Base-by-base conservation (phyloP, 2,797 vertebrate species). In the Pipistrellus kuhlii region DNA sequence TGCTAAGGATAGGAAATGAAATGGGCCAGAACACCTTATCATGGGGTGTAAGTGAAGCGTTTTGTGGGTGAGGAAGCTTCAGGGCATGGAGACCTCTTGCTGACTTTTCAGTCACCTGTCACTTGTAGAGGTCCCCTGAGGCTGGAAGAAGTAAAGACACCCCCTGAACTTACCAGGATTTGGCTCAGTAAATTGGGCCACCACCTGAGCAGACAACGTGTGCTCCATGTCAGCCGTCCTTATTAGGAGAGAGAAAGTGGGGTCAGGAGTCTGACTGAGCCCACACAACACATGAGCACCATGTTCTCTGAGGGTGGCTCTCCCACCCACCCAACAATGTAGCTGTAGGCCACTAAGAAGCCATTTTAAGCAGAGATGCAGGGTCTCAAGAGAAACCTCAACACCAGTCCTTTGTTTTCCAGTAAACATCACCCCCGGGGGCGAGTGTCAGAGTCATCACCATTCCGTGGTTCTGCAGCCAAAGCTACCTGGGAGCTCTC, bases 391-490 rank as follows among this genome's bases (percentile, higher is more conserved):
- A 82, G 78, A 53, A 46, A 48, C 38, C 32, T 62, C 9, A 64
- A 38, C 9, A 6, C 30, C 12, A 48, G 53, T 17, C 3, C 69
- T 76, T 72, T n/a, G 62, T 57, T 89, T 83, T 83, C 27, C 3
- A 27, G 35, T 23, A 25, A 66, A 51, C 17, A 23, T n/a, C 12
- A 68, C 25, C 48, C 30, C 4, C 0, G 1, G 21, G 38, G 73
- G 3, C n/a, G n/a, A n/a, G n/a, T n/a, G n/a, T n/a, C 75, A 1
- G 14, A 6, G 27, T 38, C 5, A 11, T 12, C n/a, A 30, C 59
- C 8, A 0, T 48, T 8, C 5, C 0, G 0, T 10, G 77, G 10
- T 71, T 66, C 62, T 66, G 48, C 48, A 0, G 3, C 30, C 13
- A 32, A 57, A 71, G 5, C 30, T 6, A 1, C n/a, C 30, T 17